Evolutionary conservation across 2,888 invertebrate species (phyloP).

Genomic region (Himalopsyche anomala): DNA sequence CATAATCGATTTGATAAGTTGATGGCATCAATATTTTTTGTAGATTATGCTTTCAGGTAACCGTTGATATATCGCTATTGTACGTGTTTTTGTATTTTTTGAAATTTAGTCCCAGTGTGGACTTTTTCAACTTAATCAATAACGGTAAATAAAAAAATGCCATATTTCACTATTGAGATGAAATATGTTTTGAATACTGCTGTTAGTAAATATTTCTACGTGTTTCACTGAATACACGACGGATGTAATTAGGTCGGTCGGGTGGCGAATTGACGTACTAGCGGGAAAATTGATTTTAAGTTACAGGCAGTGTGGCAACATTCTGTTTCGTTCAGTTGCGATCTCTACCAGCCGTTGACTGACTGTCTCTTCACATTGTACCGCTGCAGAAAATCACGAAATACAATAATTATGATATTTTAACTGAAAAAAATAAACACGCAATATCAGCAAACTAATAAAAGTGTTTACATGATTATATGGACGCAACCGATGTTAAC

Average conservation of each 20-base stretch:
- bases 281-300: background rate
- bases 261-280: too few species aligned
- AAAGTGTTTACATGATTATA: background rate
- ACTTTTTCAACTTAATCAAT: too few species aligned
- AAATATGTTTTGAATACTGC: too few species aligned
- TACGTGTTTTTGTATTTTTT: too few species aligned
- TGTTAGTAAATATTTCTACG: background rate
- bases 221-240: background rate
- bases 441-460: background rate
- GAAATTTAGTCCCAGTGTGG: too few species aligned
- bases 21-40: too few species aligned
- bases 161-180: too few species aligned
- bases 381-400: conserved; percentile 16
- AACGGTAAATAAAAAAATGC: too few species aligned
- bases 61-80: too few species aligned
- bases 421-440: conserved; percentile 7
- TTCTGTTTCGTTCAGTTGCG: background rate
- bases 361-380: background rate
- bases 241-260: too few species aligned
- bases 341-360: background rate
- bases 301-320: background rate
- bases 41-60: too few species aligned
- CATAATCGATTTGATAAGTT: too few species aligned
- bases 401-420: background rate
- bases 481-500: background rate